A percentile compares a stretch with the other conserved stretches of the same genome.
Evolutionary conservation across 2,797 vertebrate genomes (phyloP).

Genomic region (Diplodus sargus): DNA sequence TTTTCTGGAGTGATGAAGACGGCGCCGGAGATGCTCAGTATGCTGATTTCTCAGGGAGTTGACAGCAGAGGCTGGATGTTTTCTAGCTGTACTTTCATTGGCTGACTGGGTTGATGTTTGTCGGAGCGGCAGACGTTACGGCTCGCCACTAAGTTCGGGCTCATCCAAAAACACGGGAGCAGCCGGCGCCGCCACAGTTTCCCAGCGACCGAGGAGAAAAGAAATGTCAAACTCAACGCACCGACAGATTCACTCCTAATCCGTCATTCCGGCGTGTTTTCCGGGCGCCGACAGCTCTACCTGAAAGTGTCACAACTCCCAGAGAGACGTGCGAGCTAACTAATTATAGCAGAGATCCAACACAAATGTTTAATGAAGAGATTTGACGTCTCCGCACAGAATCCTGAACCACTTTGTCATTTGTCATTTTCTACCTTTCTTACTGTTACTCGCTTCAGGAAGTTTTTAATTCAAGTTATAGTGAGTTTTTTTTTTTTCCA

Average conservation of each 20-base stretch:
- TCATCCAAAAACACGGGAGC: not conserved
- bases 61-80: constrained; percentile 48
- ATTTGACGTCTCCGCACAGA: constrained; percentile 32
- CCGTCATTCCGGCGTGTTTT: not conserved
- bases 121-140: constrained; percentile 20
- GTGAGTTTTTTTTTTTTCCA: constrained; percentile 41
- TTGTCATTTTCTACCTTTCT: not conserved
- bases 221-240: constrained; percentile 39
- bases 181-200: not conserved
- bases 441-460: constrained; percentile 17
- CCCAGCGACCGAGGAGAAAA: constrained; percentile 27
- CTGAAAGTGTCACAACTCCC: constrained; percentile 41
- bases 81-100: constrained; percentile 43
- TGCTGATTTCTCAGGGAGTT: constrained; percentile 43
- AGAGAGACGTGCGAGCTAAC: constrained; percentile 28
- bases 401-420: constrained; percentile 31
- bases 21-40: constrained; percentile 32
- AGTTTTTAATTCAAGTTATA: constrained; percentile 58
- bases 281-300: constrained; percentile 26
- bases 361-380: constrained; percentile 67
- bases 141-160: constrained; percentile 13
- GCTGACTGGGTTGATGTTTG: constrained; percentile 57
- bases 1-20: constrained; percentile 39
- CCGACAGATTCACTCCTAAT: not conserved
- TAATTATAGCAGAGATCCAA: constrained; percentile 63